phyloP scores from a whole-genome alignment of 2,797 vertebrate species.

The Lophius americanus region DNA sequence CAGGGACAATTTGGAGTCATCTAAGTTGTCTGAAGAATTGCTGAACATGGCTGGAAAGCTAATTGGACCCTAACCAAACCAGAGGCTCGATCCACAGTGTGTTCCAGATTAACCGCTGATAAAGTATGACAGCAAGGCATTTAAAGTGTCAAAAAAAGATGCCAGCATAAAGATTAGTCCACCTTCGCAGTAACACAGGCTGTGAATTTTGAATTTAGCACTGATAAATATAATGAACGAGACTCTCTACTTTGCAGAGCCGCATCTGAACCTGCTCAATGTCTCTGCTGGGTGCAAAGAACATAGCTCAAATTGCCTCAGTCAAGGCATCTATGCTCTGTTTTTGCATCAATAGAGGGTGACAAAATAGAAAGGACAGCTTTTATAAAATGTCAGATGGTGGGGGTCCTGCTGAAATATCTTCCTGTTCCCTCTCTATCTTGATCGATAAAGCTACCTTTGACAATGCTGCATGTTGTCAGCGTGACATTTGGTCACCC shows the following conservation, averaged over 20 bases:
- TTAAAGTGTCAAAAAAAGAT: conserved; percentile 71
- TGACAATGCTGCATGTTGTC: conserved; percentile 80
- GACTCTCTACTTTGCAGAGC: conserved; percentile 33
- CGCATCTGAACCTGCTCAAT: conserved; percentile 27
- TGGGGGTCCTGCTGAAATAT: conserved; percentile 73
- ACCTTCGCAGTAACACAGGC: conserved; percentile 42
- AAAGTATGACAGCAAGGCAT: conserved; percentile 58
- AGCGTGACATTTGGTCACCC: conserved; percentile 79
- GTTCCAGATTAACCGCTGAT: conserved; percentile 60
- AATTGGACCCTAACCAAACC: conserved; percentile 67
- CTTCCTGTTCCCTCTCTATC: conserved; percentile 59
- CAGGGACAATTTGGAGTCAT: conserved; percentile 58
- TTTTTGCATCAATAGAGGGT: conserved; percentile 68
- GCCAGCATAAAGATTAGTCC: conserved; percentile 36
- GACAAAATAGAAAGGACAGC: conserved; percentile 74
- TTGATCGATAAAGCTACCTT: conserved; percentile 82
- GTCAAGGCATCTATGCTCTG: conserved; percentile 64
- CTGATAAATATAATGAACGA: conserved; percentile 68
- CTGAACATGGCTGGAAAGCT: conserved; percentile 62
- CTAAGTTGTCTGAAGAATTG: conserved; percentile 64
- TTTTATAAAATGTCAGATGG: conserved; percentile 79
- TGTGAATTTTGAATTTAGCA: conserved; percentile 56
- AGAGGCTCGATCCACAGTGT: conserved; percentile 40
- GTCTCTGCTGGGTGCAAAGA: conserved; percentile 52
- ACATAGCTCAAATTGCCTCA: conserved; percentile 59